Evolutionary conservation across 2,113 vertebrate species (phyloP), one percentile per base, ranked within the genome.

Genomic region (Sinosuthora webbiana): DNA sequence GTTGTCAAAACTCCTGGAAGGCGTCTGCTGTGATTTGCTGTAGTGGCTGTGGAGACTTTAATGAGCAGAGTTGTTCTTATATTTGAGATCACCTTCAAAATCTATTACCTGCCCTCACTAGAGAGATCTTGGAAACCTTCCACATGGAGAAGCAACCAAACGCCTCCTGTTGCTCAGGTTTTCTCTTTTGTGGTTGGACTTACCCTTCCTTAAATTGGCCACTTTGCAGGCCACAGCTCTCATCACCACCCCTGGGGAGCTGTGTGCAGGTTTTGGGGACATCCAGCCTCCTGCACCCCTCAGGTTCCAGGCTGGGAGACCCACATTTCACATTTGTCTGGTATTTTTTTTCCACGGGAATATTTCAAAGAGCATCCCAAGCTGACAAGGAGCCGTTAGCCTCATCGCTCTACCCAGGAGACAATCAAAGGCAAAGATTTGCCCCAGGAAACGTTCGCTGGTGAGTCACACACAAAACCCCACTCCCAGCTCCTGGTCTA

Each of bases 1-100:
- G 92, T 95, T 94, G 96, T 96, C 94, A 96, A 94, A 97, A 95
- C 93, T 94, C 90, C 85, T 94, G 88, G 88, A 96, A 96, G 71
- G 88, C 3, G 31, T 90, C 94, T 88, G 85, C 93, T 94, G 88
- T 87, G 93, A 94, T 96, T 96, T 96, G 90, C 95, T 95, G 27
- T 39, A 88, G 49, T 37, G 35, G 55, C 79, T 92, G 35, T 53
- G 77, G 91, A 91, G 93, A 71, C 70, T 94, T 95, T 97, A 97
- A 96, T 95, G 96, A 96, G 92, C 73, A 78, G 80, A 93, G 62
- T 82, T 5, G 2, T 57, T 93, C 93, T 84, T 75, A 33, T 33
- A 78, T 78, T 87, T 89, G 93, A 89, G 90, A 96, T 96, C 93
- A 94, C 92, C 95, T 96, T 96, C 95, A 96, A 97, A 96, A 96